Conservation (phyloP, 2,113 vertebrate genomes). For the Glaucomys volans region DNA sequence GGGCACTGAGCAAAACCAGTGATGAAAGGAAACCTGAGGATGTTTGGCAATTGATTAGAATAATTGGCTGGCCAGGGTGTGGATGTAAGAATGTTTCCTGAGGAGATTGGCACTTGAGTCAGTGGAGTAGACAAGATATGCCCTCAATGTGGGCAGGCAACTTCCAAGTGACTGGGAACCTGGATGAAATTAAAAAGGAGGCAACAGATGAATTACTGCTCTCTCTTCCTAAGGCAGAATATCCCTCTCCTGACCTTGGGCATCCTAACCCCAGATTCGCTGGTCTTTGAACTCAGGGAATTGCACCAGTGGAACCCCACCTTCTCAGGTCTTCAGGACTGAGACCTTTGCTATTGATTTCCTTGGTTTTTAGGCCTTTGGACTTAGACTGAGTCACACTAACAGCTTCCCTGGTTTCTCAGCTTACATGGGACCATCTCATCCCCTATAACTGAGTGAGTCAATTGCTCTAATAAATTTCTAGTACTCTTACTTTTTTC, state of each 20-base stretch:
- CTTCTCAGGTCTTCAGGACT: not conserved
- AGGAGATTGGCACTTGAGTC: not conserved
- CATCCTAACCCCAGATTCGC: not conserved
- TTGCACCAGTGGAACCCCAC: not conserved
- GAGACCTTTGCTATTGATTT: not conserved
- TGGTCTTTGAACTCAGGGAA: not conserved
- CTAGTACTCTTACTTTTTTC: accelerated
- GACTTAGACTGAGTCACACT: not conserved
- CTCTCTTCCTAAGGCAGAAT: not conserved
- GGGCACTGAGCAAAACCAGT: not conserved
- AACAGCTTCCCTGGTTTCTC: not conserved
- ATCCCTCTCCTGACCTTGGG: not conserved
- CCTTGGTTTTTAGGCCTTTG: not conserved
- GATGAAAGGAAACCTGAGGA: not conserved
- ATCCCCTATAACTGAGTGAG: not conserved
- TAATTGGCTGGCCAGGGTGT: not conserved
- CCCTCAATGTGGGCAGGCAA: not conserved
- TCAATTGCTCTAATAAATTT: not conserved
- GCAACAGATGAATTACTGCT: not conserved
- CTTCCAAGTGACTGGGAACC: not conserved
- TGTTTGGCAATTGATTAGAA: not conserved
- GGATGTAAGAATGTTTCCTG: not conserved
- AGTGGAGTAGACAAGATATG: not conserved
- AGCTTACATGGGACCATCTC: not conserved
- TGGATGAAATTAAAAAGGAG: not conserved